Evolutionary conservation across 2,113 vertebrate genomes (phyloP), one percentile per base, ranked within the genome.

Genomic region (Urocolius indicus): DNA sequence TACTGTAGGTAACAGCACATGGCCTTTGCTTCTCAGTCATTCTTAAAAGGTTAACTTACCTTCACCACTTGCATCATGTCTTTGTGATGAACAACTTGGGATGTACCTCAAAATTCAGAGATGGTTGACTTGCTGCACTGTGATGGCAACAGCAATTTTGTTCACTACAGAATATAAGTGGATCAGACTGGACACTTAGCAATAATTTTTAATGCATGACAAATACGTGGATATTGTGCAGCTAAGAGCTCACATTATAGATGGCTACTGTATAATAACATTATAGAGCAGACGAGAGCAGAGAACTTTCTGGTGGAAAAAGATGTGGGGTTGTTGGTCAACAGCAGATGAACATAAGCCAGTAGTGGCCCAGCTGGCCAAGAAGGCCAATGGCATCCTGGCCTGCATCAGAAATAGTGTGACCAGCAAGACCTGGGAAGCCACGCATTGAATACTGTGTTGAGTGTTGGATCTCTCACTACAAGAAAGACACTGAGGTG

Each of bases 1-100:
- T 77, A 32, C 4, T 1, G 8, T 16, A 57, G 63, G 15, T 19
- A 66, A 78, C 23, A 81, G 27, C n/a, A 63, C 7, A 6, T 4
- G 11, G 18, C 30, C 52, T 80, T 45, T 61, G 30, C 23, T 74
- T 55, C 21, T 63, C 63, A 81, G 32, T 71, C 23, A 36, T 15
- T 58, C 36, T 30, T 48, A 27, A 54, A 2, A 8, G 17, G 8
- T 62, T 57, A 57, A 61, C 30, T 66, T 41, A 41, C 41, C 51
- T 62, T 55, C 46, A 29, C 14, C 22, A 26, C 16, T 9, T 6
- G 1, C 69, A 66, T 68, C 26, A 17, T 0, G 0, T 9, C 38
- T 41, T 41, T 77, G 43, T 14, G n/a, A 73, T 5, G 41, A 79
- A 62, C 7, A 76, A 54, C 74, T 52, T 41, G 6, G 27, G 23